Base-by-base conservation (phyloP, 2,797 vertebrate species). In the Silurus lanzhouensis region DNA sequence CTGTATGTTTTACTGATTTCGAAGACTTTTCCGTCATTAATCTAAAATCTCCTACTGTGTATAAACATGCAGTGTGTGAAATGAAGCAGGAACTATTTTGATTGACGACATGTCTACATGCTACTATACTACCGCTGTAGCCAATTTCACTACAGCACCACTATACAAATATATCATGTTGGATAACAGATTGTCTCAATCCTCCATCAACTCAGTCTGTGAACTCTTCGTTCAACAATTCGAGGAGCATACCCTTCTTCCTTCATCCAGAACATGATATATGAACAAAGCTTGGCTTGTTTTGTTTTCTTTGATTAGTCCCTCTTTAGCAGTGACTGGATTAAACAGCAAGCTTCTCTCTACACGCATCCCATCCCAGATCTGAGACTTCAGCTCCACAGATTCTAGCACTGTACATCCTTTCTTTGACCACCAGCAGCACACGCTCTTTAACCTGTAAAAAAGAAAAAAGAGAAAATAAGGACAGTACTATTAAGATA, bases 381-480 rank as follows among this genome's bases (percentile, higher is more conserved):
- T 55, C 48, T 0, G 25, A 44, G 70, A 63, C 81, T 68, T 87
- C 81, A 85, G 84, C 78, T 83, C 13, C 9, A 86, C 75, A 52
- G 83, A 89, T 83, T 87, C 15, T 71, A 87, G 90, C 4, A 77
- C 75, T 22, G 57, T 61, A 38, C 38, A 38, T 38, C 61, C 58
- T n/a, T 79, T 79, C 12, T 78, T 61, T 22, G 10, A 44, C 76
- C 60, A 78, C 58, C 57, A 22, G 31, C 58, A 79, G 76, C 78
- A 88, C 87, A 38, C 63, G 84, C 89, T 89, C 87, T 72, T 85
- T 76, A 79, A 85, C 83, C 60, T 87, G n/a, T 58, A 57, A 58
- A 83, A 27, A 3, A 84, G 14, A 74, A 19, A 19, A 76, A 63
- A 3, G 5, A 84, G 27, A 83, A 80, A 17, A 1, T 1, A 1